phyloP scores from a whole-genome alignment of 2,888 invertebrate species.

The Halictus ligatus region DNA sequence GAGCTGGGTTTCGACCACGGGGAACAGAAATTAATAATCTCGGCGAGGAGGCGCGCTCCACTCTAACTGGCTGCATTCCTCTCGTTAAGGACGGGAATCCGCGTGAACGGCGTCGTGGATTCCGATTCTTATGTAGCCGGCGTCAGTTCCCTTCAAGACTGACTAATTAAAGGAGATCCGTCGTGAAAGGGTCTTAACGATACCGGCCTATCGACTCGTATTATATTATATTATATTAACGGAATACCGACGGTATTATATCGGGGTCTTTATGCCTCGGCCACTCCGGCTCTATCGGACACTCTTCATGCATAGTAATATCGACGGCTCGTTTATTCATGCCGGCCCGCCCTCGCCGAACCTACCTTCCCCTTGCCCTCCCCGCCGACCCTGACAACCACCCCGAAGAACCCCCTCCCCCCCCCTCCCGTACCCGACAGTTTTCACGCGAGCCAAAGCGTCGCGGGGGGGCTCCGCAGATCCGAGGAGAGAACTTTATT shows the following conservation, averaged over 20 bases:
- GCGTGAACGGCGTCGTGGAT: slow-evolving; percentile 70
- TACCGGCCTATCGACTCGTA: slow-evolving; percentile 39
- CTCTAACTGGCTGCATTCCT: slow-evolving; percentile 69
- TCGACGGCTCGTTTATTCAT: slow-evolving; percentile 23
- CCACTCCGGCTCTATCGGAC: slow-evolving; percentile 42
- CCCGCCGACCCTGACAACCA: background rate
- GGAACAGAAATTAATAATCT: slow-evolving; percentile 70
- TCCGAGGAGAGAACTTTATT: background rate
- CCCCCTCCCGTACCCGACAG: background rate
- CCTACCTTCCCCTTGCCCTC: background rate
- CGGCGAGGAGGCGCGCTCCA: slow-evolving; percentile 66
- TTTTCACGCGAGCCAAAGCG: slow-evolving; percentile 10
- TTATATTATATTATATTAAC: slow-evolving; percentile 30
- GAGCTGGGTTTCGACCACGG: slow-evolving; percentile 65
- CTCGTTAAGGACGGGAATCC: slow-evolving; percentile 70
- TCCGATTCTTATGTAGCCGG: slow-evolving; percentile 69
- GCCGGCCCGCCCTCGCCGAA: background rate
- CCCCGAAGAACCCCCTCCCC: background rate
- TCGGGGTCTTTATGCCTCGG: slow-evolving; percentile 42
- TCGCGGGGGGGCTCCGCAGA: background rate
- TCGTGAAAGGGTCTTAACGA: slow-evolving; percentile 65
- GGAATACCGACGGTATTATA: slow-evolving; percentile 54
- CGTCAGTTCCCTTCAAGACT: slow-evolving; percentile 66
- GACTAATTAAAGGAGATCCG: slow-evolving; percentile 72
- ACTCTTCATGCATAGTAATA: slow-evolving; percentile 53